Evolutionary conservation across 2,888 invertebrate genomes (phyloP), one percentile per base, ranked within the genome.

Genomic region (Tipula unca): DNA sequence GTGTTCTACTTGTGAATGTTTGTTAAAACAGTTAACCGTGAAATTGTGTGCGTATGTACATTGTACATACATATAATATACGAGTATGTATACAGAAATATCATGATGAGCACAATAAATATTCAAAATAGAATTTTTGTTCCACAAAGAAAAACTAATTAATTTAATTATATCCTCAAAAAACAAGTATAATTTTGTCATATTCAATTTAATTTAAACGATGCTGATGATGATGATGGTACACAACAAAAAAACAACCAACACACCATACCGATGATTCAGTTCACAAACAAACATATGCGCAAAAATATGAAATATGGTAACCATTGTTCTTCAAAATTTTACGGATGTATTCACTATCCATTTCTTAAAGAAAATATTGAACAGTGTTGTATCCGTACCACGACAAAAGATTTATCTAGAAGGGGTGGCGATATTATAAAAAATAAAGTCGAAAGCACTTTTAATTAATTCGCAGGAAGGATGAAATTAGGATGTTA

Each of bases 401-500:
- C 20, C 69, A 25, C 10, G 10, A 25, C 25, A 17, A 54, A 8
- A 25, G 69, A 69, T 69, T 39, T 69, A 10, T 10, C 10, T 4
- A 69, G 20, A 69, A 69, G 69, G 69, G 10, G 25, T 25, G 39
- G 39, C 35, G n/a, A 69, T 69, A 25, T 10, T n/a, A 48, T 5
- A 17, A 48, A n/a, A n/a, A n/a, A 17, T 3, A 3, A 8, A 69
- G 25, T 8, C 69, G 69, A 69, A 8, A 69, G 13, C 25, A 69
- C 69, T 69, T 69, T 69, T 69, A 69, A 69, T 69, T 69, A 69
- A 69, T 69, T 69, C 69, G 10, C 69, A 69, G 69, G 69, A 69
- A 69, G 69, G 69, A 69, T 25, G 20, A 69, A 69, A 69, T 69
- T 69, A 69, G 69, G 69, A 69, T 69, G 69, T 69, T 69, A 69